These are phyloP conservation scores for Rostratula benghalensis DNA, from an alignment of 2,113 vertebrate genomes.

Conservation along the genomic window DNA sequence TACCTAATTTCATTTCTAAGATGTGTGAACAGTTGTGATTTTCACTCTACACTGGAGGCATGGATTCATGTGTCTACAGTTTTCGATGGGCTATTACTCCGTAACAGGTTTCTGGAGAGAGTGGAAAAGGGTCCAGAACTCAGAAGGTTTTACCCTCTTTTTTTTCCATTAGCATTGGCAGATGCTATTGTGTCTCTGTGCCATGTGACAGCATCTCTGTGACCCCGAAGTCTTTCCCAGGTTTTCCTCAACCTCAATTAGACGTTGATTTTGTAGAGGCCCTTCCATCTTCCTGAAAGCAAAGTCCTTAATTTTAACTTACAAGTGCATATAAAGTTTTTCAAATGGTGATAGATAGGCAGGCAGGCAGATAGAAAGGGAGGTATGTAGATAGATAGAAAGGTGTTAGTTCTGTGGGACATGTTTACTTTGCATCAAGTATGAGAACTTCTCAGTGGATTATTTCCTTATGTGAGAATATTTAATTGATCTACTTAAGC, in stretches of 20 bases:
- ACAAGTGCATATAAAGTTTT: background rate
- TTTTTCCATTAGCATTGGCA: background rate
- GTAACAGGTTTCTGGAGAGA: background rate
- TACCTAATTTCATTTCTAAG: background rate
- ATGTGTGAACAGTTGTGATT: background rate
- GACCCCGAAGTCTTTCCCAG: background rate
- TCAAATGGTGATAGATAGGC: background rate
- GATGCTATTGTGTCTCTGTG: background rate
- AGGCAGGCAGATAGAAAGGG: rapidly evolving
- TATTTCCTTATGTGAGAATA: background rate
- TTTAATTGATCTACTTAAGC: background rate
- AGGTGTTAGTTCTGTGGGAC: background rate
- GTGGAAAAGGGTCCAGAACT: background rate
- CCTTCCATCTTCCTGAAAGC: background rate
- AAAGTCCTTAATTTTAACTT: background rate
- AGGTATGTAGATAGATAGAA: background rate
- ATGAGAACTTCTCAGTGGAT: background rate
- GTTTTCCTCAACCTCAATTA: background rate
- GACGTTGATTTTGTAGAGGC: background rate
- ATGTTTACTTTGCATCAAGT: background rate
- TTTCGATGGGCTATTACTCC: background rate
- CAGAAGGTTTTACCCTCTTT: background rate
- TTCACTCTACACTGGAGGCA: background rate
- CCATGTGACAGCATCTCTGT: background rate
- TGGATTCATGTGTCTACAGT: background rate